Base-by-base conservation (phyloP, 2,888 invertebrate species). In the Xylocampa areola region DNA sequence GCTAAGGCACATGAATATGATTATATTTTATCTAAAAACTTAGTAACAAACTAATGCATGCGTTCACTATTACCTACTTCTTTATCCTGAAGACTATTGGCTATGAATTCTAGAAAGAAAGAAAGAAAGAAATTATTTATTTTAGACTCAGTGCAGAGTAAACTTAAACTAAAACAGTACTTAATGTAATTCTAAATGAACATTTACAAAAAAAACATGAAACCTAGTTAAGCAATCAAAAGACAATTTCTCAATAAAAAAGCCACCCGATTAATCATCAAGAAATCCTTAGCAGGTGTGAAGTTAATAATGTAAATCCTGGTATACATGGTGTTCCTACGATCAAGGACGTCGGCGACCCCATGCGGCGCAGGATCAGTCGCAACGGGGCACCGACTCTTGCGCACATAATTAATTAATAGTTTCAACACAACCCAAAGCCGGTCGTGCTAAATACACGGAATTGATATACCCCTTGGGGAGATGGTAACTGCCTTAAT, bases 381-480 rank as follows among this genome's bases (percentile, higher is more conserved):
- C 85, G 19, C 89, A 59, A 73, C 89, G 82, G 88, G 91, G 78
- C 73, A 75, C 72, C 84, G 58, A 73, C 75, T 77, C 78, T 71
- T 53, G 79, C 77, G 78, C 79, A 78, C 78, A 73, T n/a, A n/a
- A n/a, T 82, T 85, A 86, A 87, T 89, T 88, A 90, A 87, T 84
- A 87, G 75, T 81, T 85, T 80, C 80, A 82, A 77, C 81, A 79
- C 73, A 63, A 68, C 68, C 35, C 40, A 62, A 37, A 59, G 54
- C 69, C 81, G 80, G 80, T 67, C 55, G 77, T 68, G 76, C 76
- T 83, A 82, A 84, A 79, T 77, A 76, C 78, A 76, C 55, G 63
- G 76, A 63, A 76, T 73, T 73, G 67, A 59, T 68, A 74, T 74
- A 70, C 83, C 78, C 87, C 85, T 84, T 78, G 70, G 83, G 78